These are phyloP conservation scores for Anarrhichthys ocellatus DNA, from an alignment of 2,113 vertebrate genomes.

Conservation along the genomic window DNA sequence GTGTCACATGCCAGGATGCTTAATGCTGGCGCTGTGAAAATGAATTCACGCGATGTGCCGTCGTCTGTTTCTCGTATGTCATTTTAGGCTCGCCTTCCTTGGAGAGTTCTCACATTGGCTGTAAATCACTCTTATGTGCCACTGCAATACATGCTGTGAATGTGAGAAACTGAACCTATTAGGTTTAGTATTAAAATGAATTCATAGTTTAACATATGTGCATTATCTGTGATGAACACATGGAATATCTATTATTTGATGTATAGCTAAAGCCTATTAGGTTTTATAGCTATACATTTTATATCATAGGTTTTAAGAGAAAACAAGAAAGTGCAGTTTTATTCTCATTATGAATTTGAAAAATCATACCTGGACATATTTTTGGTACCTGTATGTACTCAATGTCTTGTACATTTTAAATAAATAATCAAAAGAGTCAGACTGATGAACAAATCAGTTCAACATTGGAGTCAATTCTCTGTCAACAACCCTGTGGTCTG, in stretches of 20 bases:
- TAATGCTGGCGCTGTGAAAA: background rate
- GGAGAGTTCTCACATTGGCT: conserved; percentile 1
- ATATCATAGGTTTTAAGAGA: background rate
- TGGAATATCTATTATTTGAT: background rate
- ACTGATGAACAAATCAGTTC: too few species aligned
- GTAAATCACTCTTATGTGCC: conserved; percentile 14
- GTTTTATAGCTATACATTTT: too few species aligned
- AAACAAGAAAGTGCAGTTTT: background rate
- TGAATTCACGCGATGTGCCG: background rate
- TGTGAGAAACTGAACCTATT: background rate
- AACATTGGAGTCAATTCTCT: background rate
- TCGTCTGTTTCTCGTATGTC: background rate
- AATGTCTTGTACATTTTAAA: conserved; percentile 15
- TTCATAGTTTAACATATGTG: background rate
- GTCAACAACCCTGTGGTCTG: background rate
- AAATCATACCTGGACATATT: background rate
- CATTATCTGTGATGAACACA: conserved; percentile 5
- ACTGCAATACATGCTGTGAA: conserved; percentile 1
- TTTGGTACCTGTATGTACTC: background rate
- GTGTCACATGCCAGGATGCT: background rate
- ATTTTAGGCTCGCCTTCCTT: background rate
- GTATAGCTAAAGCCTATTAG: background rate
- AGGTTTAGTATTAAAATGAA: background rate
- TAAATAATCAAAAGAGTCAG: background rate
- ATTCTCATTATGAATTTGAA: background rate